phyloP scores from a whole-genome alignment of 1,140 invertebrate genomes.

The Pseudomyrmex sp. region DNA sequence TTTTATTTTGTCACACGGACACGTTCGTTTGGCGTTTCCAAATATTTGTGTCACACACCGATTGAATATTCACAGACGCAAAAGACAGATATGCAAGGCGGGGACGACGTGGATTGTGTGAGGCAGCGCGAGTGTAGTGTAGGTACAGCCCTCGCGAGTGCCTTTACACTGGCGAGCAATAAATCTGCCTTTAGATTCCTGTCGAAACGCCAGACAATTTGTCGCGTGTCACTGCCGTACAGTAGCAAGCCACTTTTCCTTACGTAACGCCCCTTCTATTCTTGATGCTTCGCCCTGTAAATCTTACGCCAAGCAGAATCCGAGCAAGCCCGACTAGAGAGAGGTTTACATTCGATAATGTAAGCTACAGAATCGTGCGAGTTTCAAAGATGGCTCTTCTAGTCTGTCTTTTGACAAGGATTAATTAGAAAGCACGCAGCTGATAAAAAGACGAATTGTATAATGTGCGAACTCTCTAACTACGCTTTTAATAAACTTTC shows the following conservation, averaged over 20 bases:
- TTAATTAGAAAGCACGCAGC: slow-evolving; percentile 31
- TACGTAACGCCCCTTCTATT: slow-evolving; percentile 59
- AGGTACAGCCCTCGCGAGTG: slow-evolving; percentile 54
- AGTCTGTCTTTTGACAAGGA: slow-evolving; percentile 1
- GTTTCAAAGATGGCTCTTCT: slow-evolving; percentile 15
- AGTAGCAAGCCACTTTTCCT: slow-evolving; percentile 66
- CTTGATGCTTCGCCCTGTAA: slow-evolving; percentile 61
- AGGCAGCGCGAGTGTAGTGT: slow-evolving; percentile 21
- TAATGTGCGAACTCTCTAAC: too few relatives aligned
- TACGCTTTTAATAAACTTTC: too few relatives aligned
- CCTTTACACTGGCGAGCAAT: slow-evolving; percentile 65
- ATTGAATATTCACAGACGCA: slow-evolving; percentile 49
- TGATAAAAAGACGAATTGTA: background rate
- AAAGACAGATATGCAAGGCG: slow-evolving; percentile 36
- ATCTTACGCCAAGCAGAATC: slow-evolving; percentile 26
- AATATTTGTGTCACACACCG: slow-evolving; percentile 19
- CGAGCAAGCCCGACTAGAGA: background rate
- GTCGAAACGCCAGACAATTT: slow-evolving; percentile 71
- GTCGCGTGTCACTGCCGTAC: slow-evolving; percentile 65
- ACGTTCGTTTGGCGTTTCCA: slow-evolving; percentile 7
- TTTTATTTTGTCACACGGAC: background rate
- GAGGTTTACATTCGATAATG: slow-evolving; percentile 36
- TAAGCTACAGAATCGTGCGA: slow-evolving; percentile 18
- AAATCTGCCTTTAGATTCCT: slow-evolving; percentile 72
- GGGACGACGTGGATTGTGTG: slow-evolving; percentile 44